phyloP scores from a whole-genome alignment of 2,797 vertebrate genomes.

The Hirundo rustica region DNA sequence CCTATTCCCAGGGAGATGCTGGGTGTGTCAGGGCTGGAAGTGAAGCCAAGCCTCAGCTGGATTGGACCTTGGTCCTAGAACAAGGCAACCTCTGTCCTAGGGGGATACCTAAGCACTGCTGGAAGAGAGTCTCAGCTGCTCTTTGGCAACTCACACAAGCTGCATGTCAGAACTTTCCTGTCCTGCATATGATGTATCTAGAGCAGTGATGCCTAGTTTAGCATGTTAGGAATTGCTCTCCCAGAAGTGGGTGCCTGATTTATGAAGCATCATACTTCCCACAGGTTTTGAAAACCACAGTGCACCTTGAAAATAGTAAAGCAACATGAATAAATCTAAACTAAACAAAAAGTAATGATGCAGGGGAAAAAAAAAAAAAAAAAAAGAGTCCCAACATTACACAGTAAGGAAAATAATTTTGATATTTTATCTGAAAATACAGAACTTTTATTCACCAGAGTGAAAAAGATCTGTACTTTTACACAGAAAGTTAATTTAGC shows the following conservation, averaged over 20 bases:
- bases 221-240: background rate
- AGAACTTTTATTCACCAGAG: background rate
- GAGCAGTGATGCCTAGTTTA: background rate
- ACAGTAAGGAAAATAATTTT: background rate
- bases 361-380: background rate
- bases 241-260: background rate
- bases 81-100: background rate
- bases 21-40: background rate
- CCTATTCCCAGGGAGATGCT: background rate
- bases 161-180: background rate
- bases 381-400: background rate
- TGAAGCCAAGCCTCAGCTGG: background rate
- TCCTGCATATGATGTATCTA: background rate
- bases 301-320: background rate
- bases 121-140: background rate
- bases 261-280: background rate
- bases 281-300: background rate
- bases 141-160: background rate
- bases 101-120: background rate
- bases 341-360: background rate
- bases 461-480: conserved; percentile 8
- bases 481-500: conserved; percentile 28
- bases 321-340: background rate
- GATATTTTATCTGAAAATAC: background rate
- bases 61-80: background rate